Conservation (phyloP, 1,140 invertebrate species). For the Drosophila asahinai region DNA sequence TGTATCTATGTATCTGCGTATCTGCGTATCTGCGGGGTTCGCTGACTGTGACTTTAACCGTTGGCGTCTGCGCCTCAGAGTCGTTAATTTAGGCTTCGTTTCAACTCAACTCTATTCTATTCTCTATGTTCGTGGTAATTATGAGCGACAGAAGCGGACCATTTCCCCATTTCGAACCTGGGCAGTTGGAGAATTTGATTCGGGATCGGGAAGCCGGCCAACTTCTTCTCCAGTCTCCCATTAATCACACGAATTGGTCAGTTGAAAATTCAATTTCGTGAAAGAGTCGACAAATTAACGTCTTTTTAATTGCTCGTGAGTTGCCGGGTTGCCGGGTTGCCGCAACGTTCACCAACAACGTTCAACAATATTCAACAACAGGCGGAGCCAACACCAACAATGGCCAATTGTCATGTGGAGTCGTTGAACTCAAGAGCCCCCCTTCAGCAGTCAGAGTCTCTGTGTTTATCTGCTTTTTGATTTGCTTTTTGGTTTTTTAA, state of each 20-base stretch:
- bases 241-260: constrained; percentile 70
- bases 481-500: constrained; percentile 24
- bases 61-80: constrained; percentile 44
- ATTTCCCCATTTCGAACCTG: constrained; percentile 20
- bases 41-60: constrained; percentile 74
- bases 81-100: constrained; percentile 45
- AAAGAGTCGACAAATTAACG: constrained; percentile 76
- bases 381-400: constrained; percentile 52
- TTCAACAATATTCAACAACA: constrained; percentile 34
- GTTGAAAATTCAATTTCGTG: constrained; percentile 75
- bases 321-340: constrained; percentile 12
- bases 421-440: constrained; percentile 68
- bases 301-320: constrained; percentile 71
- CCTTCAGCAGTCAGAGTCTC: constrained; percentile 10
- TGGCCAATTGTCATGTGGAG: constrained; percentile 73
- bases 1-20: constrained; percentile 25
- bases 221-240: constrained; percentile 16
- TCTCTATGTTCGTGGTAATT: constrained; percentile 21
- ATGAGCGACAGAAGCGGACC: constrained; percentile 47
- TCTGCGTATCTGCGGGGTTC: constrained; percentile 50
- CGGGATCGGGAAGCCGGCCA: constrained; percentile 11
- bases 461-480: neutral
- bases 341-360: constrained; percentile 32
- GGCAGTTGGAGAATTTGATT: constrained; percentile 27
- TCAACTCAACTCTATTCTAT: neutral